Evolutionary conservation across 2,797 vertebrate species (phyloP).

Genomic region (Brachymystax lenok): DNA sequence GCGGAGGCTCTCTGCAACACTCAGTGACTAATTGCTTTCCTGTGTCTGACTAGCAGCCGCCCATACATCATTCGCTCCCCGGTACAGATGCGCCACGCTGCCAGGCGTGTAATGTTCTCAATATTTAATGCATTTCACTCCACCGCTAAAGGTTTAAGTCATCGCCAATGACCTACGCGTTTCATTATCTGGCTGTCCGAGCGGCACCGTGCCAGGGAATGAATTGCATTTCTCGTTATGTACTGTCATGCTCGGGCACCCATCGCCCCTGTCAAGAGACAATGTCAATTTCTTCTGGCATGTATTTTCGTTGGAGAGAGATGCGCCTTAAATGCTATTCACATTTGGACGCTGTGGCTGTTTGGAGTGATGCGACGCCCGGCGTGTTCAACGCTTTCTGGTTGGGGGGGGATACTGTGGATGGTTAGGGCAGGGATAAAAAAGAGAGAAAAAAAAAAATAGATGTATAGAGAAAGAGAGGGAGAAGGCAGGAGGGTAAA

Average conservation of each 20-base stretch:
- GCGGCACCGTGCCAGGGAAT: constrained; percentile 92
- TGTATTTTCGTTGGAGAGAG: constrained; percentile 53
- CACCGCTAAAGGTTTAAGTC: constrained; percentile 94
- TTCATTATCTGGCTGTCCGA: constrained; percentile 99
- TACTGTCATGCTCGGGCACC: constrained; percentile 73
- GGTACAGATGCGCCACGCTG: constrained; percentile 79
- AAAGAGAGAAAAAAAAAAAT: constrained; percentile 28
- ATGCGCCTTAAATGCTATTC: constrained; percentile 47
- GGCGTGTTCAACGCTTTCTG: constrained; percentile 43
- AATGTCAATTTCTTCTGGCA: constrained; percentile 66
- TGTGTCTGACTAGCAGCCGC: constrained; percentile 66
- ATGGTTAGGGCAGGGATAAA: constrained; percentile 32
- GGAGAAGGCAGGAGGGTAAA: constrained; percentile 40
- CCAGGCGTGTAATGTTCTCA: constrained; percentile 90
- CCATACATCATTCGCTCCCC: constrained; percentile 72
- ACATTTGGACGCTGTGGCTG: constrained; percentile 43
- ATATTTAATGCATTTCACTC: constrained; percentile 96
- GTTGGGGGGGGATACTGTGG: constrained; percentile 42
- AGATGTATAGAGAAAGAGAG: constrained; percentile 36
- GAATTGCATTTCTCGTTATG: constrained; percentile 98
- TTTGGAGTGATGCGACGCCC: constrained; percentile 30
- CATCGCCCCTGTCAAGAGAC: constrained; percentile 66
- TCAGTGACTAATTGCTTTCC: constrained; percentile 71
- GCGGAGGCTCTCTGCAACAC: constrained; percentile 61
- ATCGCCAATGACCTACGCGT: constrained; percentile 97